Evolutionary conservation across 2,888 invertebrate genomes (phyloP), one percentile per base, ranked within the genome.

Genomic region (Ferdinandea cuprea): DNA sequence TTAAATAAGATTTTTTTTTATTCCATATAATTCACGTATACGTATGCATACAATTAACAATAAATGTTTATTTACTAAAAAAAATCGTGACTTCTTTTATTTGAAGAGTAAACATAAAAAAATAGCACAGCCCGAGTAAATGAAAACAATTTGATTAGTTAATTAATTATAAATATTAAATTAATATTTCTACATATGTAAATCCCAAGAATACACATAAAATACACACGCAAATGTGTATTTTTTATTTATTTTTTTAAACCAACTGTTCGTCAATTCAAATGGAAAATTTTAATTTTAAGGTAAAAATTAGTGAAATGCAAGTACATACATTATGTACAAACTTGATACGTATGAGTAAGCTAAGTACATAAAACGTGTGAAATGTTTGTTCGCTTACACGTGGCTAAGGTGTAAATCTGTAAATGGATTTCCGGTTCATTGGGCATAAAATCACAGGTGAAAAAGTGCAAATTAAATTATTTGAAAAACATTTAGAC

Each of bases 91-190:
- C 21, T 11, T 46, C 1, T 11, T 46, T 46, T 11, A 5, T 46
- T 46, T 21, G 25, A 2, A 25, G 25, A 25, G 25, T 25, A 21
- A 11, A 7, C n/a, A 40, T 7, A 40, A 19, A 44, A n/a, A 37
- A 40, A 21, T 5, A 11, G 4, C 44, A 0, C 11, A 44, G 5
- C 2, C 5, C 2, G 19, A 19, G 44, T 44, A 4, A 13, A 5
- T 21, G 11, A 46, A 46, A 19, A 46, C 44, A 46, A 46, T 46
- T 46, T 21, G 5, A 21, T 46, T 46, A 46, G 44, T 21, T 46
- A n/a, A 21, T 21, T 46, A 46, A 44, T 44, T 44, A 44, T 11
- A 0, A 44, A 21, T 19, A 9, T 44, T 44, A 44, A n/a, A 21
- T 21, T 21, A 5, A 21, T 19, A 19, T 44, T n/a, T n/a, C n/a